Evolutionary conservation across 2,888 invertebrate species (phyloP), one percentile per base, ranked within the genome.

Genomic region (Didymodactylos carnosus): DNA sequence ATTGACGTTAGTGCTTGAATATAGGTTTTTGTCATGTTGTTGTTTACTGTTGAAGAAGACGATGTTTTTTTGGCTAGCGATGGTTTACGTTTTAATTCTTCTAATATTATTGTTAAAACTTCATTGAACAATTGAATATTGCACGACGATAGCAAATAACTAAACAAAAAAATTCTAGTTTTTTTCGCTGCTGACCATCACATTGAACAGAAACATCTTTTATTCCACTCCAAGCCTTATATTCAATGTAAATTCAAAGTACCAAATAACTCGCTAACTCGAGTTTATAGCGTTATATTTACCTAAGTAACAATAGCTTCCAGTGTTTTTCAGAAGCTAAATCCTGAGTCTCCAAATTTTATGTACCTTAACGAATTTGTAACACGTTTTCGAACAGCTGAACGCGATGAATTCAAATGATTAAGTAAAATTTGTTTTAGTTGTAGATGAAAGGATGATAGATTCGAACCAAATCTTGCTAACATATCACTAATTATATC

Each of bases 401-500:
- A 89, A 75, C 97, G 87, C 16, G 90, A 89, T 71, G 94, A 94
- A 62, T 90, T 89, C 73, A 98, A 85, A 82, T 95, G 95, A 5
- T 94, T 94, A 75, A 94, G 86, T 71, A 98, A 85, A 7, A 94
- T 91, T 78, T 89, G 89, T 77, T 94, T 85, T 78, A 97, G 90
- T 78, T 90, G 87, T 11, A 25, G 29, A 46, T 75, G 73, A 73
- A 70, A 73, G 25, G 41, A 76, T 39, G 62, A 72, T 73, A 35
- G 75, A 76, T 77, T 77, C 80, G 82, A 89, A 77, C 97, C 97
- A 86, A 95, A 98, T 80, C 95, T 87, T 76, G 92, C 91, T 10
- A 98, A 84, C 77, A 98, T 84, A 84, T 97, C 97, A 7, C 93
- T 91, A 46, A 98, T 86, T 79, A 98, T 97, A 82, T 98, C 98